These are phyloP conservation scores for Sus scrofa DNA, from an alignment of 2,113 vertebrate species.

Conservation along the genomic window T2T-Sscrofa CM000821.6:59043001-59043500, in stretches of 20 bases:
- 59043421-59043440: neutral
- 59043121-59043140: too few relatives aligned
- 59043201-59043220: too few relatives aligned
- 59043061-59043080: neutral
- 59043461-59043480: neutral
- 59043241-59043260: too few relatives aligned
- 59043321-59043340: neutral
- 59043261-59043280: too few relatives aligned
- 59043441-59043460: neutral
- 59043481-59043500: neutral
- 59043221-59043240: too few relatives aligned
- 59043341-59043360: fast-evolving
- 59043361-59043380: neutral
- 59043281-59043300: too few relatives aligned
- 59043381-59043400: neutral
- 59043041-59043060: neutral
- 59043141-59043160: too few relatives aligned
- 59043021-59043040: neutral
- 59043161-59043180: too few relatives aligned
- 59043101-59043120: too few relatives aligned
- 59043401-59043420: neutral
- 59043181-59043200: too few relatives aligned
- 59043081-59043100: too few relatives aligned
- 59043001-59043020: neutral
- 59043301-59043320: too few relatives aligned